These are phyloP conservation scores for Platycheirus albimanus DNA, from an alignment of 2,888 invertebrate species.

Conservation along the genomic window DNA sequence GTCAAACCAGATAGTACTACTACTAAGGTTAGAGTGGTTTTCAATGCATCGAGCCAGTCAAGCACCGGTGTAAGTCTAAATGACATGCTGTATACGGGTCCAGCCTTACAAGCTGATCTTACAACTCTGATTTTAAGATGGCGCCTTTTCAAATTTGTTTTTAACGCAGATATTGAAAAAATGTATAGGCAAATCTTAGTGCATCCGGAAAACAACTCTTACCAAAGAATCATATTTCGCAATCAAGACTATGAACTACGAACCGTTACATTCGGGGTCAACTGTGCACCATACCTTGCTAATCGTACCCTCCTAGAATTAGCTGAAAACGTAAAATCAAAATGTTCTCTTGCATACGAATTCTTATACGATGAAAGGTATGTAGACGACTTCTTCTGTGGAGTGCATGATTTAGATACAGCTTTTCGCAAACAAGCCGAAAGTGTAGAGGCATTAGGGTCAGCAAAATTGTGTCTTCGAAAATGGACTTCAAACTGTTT, in stretches of 20 bases:
- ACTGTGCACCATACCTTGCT: too few species aligned
- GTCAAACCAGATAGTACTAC: conserved; percentile 50
- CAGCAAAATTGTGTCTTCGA: too few species aligned
- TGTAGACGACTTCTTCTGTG: too few species aligned
- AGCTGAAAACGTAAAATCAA: too few species aligned
- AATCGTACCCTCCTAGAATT: too few species aligned
- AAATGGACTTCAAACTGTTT: too few species aligned
- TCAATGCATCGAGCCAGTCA: conserved; percentile 56
- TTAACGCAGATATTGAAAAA: conserved; percentile 65
- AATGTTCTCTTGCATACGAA: too few species aligned
- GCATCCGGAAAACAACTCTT: conserved; percentile 53
- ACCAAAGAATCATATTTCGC: conserved; percentile 52
- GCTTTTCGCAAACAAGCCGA: too few species aligned
- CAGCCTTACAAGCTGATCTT: conserved; percentile 56
- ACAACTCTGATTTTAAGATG: conserved; percentile 40
- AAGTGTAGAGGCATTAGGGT: too few species aligned
- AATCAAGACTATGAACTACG: conserved; percentile 52
- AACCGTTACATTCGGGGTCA: conserved; percentile 64
- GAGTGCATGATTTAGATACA: too few species aligned
- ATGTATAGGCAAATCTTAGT: too few species aligned
- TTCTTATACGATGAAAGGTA: too few species aligned
- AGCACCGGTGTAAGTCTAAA: conserved; percentile 50
- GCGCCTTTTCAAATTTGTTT: conserved; percentile 50
- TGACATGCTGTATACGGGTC: conserved; percentile 50
- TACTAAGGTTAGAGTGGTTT: conserved; percentile 64